Evolutionary conservation across 2,113 vertebrate species (phyloP), one percentile per base, ranked within the genome.

Genomic region (Tonatia bakeri): DNA sequence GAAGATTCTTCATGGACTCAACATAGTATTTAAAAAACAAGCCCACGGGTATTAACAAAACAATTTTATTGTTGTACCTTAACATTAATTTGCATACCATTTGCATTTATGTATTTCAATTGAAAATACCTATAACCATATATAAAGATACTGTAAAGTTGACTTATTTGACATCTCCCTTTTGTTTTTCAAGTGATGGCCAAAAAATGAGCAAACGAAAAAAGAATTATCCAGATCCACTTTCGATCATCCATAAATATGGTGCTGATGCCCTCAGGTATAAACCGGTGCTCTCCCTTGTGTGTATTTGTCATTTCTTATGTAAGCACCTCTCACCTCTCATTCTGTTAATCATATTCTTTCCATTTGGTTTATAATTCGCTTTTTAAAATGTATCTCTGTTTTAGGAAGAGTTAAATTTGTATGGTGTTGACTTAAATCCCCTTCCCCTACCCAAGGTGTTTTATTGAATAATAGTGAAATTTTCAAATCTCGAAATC

Each of bases 131-230:
- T 88, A 0, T 67, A 26, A 26, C 36, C 12, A 8, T 65, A 26
- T 40, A 1, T 47, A 40, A 52, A 65, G 26, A 19, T 64, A 45
- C 40, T 52, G 5, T 85, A 38, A 50, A 40, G 4, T 38, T 90
- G 47, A 79, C 31, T 65, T 61, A 28, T 8, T 61, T 90, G 52
- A 7, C 26, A 13, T 96, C 70, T 97, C 19, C 15, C n/a, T 93
- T 97, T 13, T 97, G 28, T 81, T 96, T 98, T 98, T 97, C 76
- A 96, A 99, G 99, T 93, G 99, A 99, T 98, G 99, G 99, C 87
- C 99, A 99, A 96, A 99, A 99, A 98, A 99, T 99, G 99, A 99
- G 99, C 98, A 99, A 99, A 97, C 99, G 99, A 56, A 99, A 99
- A 98, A 99, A 99, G 99, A 99, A 99, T 97, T 99, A 99, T 69